phyloP scores from a whole-genome alignment of 2,888 invertebrate genomes.

The Hirudinaria manillensis region DNA sequence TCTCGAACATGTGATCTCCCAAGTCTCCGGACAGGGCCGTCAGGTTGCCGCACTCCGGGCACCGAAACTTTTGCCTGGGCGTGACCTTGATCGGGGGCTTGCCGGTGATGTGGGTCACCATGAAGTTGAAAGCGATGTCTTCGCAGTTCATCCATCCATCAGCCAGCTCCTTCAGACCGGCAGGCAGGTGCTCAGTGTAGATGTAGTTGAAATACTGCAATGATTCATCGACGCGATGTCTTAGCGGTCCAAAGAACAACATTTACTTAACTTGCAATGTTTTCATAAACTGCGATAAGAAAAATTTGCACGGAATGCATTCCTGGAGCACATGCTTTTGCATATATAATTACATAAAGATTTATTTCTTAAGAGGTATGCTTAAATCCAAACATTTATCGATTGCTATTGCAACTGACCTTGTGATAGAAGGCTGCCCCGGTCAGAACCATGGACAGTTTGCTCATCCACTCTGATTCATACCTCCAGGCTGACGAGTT shows the following conservation, averaged over 20 bases:
- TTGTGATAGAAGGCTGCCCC: conserved; percentile 96
- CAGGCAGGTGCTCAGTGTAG: conserved; percentile 82
- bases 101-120: conserved; percentile 83
- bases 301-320: not conserved
- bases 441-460: conserved; percentile 84
- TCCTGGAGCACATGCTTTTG: too few relatives aligned
- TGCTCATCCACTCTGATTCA: conserved; percentile 94
- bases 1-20: conserved; percentile 71
- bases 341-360: too few relatives aligned
- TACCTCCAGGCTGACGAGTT: conserved; percentile 78
- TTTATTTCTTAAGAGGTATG: too few relatives aligned
- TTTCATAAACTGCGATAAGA: not conserved
- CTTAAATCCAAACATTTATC: too few relatives aligned
- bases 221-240: conserved; percentile 7
- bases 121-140: conserved; percentile 95
- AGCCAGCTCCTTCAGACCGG: conserved; percentile 77
- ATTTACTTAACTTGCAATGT: not conserved
- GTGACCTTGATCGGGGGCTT: conserved; percentile 81
- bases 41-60: conserved; percentile 85
- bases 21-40: conserved; percentile 89
- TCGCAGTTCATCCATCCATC: conserved; percentile 95
- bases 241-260: conserved; percentile 5
- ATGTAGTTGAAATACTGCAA: conserved; percentile 80
- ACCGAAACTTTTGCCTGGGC: conserved; percentile 91
- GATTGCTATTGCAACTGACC: conserved; percentile 52